phyloP scores from a whole-genome alignment of 2,797 vertebrate species.

The Eulemur rubriventer region DNA sequence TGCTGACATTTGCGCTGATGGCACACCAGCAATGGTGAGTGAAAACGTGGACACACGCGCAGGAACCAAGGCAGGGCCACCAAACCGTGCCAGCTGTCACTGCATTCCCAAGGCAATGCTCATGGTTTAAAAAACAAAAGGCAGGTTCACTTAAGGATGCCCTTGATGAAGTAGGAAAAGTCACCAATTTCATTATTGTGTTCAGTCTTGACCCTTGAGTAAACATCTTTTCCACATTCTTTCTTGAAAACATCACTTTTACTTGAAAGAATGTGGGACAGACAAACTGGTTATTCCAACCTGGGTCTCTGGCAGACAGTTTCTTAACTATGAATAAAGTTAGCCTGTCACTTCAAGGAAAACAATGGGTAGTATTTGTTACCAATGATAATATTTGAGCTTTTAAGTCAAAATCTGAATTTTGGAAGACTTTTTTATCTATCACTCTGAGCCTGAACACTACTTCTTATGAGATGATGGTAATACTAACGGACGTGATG shows the following conservation, averaged over 20 bases:
- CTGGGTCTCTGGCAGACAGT: not conserved
- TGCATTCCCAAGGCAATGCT: rapidly evolving
- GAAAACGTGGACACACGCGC: rapidly evolving
- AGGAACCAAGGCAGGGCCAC: not conserved
- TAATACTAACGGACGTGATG: not conserved
- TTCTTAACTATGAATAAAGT: not conserved
- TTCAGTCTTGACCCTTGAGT: not conserved
- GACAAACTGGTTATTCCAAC: not conserved
- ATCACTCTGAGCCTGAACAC: not conserved
- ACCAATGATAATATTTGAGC: not conserved
- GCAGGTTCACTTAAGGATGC: not conserved
- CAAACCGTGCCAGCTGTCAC: rapidly evolving
- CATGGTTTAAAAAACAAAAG: not conserved
- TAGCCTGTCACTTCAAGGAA: not conserved
- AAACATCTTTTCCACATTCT: not conserved
- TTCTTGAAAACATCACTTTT: not conserved
- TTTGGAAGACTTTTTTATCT: not conserved
- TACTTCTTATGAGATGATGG: not conserved
- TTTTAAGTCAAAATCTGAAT: not conserved
- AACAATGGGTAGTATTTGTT: not conserved
- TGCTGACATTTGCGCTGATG: rapidly evolving
- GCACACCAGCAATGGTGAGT: rapidly evolving
- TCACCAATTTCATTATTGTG: not conserved
- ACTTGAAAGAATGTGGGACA: not conserved
- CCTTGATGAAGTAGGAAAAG: not conserved